Base-by-base conservation (phyloP, 2,888 invertebrate genomes). In the Creontiades dilutus region DNA sequence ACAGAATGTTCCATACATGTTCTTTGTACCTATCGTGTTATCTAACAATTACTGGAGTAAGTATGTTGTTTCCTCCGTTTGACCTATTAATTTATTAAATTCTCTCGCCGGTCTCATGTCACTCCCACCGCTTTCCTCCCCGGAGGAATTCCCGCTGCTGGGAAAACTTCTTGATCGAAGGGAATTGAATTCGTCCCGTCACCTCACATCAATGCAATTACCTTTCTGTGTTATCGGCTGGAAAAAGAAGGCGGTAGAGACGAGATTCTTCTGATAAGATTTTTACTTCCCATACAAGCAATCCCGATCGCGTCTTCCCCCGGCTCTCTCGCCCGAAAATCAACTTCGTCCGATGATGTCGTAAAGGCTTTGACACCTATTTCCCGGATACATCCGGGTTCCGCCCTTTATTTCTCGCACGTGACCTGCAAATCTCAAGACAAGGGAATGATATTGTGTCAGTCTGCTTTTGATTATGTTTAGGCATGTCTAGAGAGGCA, bases 141-240 rank as follows among this genome's bases (percentile, higher is more conserved):
- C 23, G 13, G 1, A 13, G 23, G 27, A 68, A 68, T 68, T 13
- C 23, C 27, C 23, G 68, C 23, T 12, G 68, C 23, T 23, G 23
- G 68, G 68, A 68, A 68, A 68, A 68, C 68, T 68, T 68, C 68
- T 68, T 68, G 68, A 68, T 68, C 23, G 68, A 68, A 68, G 68
- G 68, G 23, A 68, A 68, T 68, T 68, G 23, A 68, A 68, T 68
- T 68, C 68, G 68, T 68, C 68, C 23, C 68, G 68, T 68, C 68
- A 68, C 68, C 68, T 68, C 68, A 68, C 68, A 68, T 68, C 68
- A 23, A 68, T 68, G 19, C 68, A 68, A 68, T 68, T 68, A 68
- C 68, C 23, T 23, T 23, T 68, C 68, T 5, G 68, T 68, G 23
- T 68, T 68, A 68, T 68, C 68, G n/a, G 11, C 11, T 23, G 27